Base-by-base conservation (phyloP, 2,113 vertebrate species). In the Nanorana parkeri region DNA sequence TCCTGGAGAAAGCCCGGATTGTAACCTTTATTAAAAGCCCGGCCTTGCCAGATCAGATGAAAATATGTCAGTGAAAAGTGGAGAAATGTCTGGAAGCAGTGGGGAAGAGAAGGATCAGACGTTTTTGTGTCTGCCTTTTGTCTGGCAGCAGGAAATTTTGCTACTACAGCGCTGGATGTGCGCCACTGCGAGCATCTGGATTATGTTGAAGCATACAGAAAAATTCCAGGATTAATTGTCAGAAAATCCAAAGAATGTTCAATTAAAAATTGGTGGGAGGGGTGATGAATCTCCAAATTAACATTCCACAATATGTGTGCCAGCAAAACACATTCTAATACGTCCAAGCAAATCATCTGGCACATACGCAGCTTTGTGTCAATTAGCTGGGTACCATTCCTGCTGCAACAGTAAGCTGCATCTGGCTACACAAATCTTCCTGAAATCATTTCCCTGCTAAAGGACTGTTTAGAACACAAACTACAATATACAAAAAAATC, bases 271-370 rank as follows among this genome's bases (percentile, higher is more conserved):
- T 47, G 26, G 41, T 32, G 52, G 68, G 60, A 66, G 51, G 24
- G 0, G 69, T 74, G 54, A 24, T 66, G 20, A 55, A 20, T 23
- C 32, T 15, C 26, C 29, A 75, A 56, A 74, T 41, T 58, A 67
- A 67, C 80, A 74, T 81, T 81, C 80, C 61, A 21, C 54, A 16
- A 75, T n/a, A 65, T 52, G 23, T 80, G 23, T 23, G 20, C 60
- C 51, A 81, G n/a, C 60, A 60, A 65, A 64, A 65, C n/a, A 32
- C n/a, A 51, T 81, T 55, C 20, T 41, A 55, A 41, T 29, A 79
- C 87, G 82, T 86, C 71, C 86, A 77, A 84, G 41, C 41, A 47
- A 47, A 47, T 47, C 41, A 47, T 47, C 41, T 47, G 41, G 41
- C 41, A 47, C 41, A 47, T 47, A 47, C 13, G 41, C 13, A 47